Evolutionary conservation across 1,140 invertebrate genomes (phyloP).

Genomic region (Grapholita molesta): DNA sequence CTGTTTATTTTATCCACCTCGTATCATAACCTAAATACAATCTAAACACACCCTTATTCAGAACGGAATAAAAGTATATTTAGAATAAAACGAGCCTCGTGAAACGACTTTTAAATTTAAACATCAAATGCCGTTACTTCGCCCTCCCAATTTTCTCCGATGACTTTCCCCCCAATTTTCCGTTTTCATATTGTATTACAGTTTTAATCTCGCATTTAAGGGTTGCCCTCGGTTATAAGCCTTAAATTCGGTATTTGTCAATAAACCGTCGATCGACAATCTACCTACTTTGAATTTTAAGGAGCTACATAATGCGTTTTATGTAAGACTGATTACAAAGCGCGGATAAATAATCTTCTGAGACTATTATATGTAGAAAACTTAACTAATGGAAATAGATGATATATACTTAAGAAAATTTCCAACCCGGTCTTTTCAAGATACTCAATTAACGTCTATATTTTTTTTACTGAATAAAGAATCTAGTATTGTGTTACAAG

Average conservation of each 20-base stretch:
- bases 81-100: background rate
- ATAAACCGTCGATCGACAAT: background rate
- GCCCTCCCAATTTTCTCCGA: background rate
- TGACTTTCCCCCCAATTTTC: background rate
- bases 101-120: background rate
- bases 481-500: too few relatives aligned
- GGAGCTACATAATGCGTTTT: background rate
- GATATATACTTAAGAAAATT: too few relatives aligned
- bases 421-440: too few relatives aligned
- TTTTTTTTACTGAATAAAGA: too few relatives aligned
- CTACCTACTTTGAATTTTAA: background rate
- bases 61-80: background rate
- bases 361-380: too few relatives aligned
- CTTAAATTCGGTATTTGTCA: background rate
- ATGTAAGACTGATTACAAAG: too few relatives aligned
- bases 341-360: too few relatives aligned
- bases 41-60: background rate
- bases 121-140: background rate
- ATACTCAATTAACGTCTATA: too few relatives aligned
- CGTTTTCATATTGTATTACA: constrained; percentile 11
- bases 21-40: background rate
- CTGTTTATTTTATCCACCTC: background rate
- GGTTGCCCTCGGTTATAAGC: background rate
- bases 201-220: constrained; percentile 1
- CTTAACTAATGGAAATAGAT: too few relatives aligned